These are phyloP conservation scores for Galeopsomyia nigrocyanea DNA, from an alignment of 2,888 invertebrate species.

Conservation along the genomic window DNA sequence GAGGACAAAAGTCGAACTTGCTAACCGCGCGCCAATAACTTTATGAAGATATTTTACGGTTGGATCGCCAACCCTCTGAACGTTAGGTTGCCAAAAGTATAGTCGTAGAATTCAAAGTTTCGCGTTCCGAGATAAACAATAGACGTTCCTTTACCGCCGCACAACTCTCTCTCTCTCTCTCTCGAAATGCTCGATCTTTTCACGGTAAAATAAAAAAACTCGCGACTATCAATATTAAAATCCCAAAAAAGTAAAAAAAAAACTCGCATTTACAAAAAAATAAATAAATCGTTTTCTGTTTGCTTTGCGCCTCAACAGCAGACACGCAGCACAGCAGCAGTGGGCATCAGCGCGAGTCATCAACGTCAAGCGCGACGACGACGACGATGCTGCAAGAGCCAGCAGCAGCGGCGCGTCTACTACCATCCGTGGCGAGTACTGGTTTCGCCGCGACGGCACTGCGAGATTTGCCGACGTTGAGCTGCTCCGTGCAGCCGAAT, in stretches of 20 bases:
- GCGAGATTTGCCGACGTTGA: constrained; percentile 56
- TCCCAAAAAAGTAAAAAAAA: background rate
- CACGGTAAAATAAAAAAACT: too few species aligned
- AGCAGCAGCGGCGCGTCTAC: constrained; percentile 8
- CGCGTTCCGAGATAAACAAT: too few species aligned
- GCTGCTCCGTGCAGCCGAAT: constrained; percentile 62
- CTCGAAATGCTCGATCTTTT: too few species aligned
- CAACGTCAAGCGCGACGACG: background rate
- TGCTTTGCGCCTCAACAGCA: constrained; percentile 5
- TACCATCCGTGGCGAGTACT: background rate
- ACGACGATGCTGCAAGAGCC: constrained; percentile 26
- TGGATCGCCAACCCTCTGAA: too few species aligned
- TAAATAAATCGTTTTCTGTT: background rate
- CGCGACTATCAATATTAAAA: too few species aligned
- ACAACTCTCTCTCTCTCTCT: too few species aligned
- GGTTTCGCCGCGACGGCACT: constrained; percentile 35
- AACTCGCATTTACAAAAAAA: background rate
- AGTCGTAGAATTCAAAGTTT: too few species aligned
- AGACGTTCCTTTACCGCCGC: too few species aligned
- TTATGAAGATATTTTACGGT: too few species aligned
- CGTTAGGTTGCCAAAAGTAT: too few species aligned
- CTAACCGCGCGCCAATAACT: too few species aligned
- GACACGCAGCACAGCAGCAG: constrained; percentile 10
- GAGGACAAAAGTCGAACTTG: too few species aligned
- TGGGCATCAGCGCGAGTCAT: background rate